Percentiles rank a stretch among this genome's conserved stretches.
Evolutionary conservation across 2,888 invertebrate species (phyloP).

Genomic region (Geophilus truncorum): DNA sequence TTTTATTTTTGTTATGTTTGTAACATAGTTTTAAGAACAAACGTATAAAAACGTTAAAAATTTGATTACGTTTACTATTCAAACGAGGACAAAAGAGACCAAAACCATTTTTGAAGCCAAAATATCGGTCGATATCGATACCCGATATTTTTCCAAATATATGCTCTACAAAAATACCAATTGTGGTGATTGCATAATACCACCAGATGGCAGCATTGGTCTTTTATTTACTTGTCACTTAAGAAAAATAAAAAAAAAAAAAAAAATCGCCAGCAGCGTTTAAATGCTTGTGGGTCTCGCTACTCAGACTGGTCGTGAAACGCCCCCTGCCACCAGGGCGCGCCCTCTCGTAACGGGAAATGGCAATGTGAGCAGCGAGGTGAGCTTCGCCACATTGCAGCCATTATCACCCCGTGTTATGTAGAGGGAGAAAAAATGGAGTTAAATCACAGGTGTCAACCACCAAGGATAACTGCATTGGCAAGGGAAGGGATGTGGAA

Average conservation of each 20-base stretch:
- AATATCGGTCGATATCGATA: no score
- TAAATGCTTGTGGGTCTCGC: not conserved
- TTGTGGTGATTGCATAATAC: not conserved
- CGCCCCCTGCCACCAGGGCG: constrained; percentile 2
- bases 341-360: constrained; percentile 7
- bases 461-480: constrained; percentile 20
- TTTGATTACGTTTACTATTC: no score
- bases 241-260: not conserved
- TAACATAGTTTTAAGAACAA: no score
- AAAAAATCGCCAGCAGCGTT: not conserved
- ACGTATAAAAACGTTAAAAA: no score
- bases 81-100: no score
- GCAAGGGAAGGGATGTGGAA: not conserved
- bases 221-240: not conserved
- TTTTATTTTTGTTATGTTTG: no score
- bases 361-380: not conserved
- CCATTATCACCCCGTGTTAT: not conserved
- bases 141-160: no score
- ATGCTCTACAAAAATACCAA: no score
- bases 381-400: constrained; percentile 1
- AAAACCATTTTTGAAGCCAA: no score
- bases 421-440: not conserved
- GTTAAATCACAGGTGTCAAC: constrained; percentile 20
- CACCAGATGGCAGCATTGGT: not conserved
- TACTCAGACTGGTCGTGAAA: not conserved